A percentile compares a stretch with the other conserved stretches of the same genome.
phyloP scores from a whole-genome alignment of 2,797 vertebrate species.

The Peromyscus attwateri region DNA sequence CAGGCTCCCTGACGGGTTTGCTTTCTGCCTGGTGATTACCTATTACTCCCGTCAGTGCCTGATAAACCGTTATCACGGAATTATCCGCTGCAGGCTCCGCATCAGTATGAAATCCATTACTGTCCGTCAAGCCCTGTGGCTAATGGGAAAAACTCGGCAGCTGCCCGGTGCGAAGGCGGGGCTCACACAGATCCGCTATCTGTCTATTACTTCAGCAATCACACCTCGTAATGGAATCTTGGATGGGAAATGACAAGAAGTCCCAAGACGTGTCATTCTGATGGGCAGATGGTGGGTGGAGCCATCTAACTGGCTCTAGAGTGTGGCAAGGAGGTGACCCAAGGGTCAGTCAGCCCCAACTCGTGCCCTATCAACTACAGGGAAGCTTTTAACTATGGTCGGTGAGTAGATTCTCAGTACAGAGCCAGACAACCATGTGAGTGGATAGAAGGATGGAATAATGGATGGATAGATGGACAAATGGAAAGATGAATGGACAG shows the following conservation, averaged over 20 bases:
- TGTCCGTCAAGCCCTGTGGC: constrained; percentile 91
- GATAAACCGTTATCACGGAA: constrained; percentile 94
- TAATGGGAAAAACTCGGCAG: constrained; percentile 87
- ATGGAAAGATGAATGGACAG: background rate
- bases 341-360: background rate
- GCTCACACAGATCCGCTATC: constrained; percentile 87
- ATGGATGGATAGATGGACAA: fast-evolving
- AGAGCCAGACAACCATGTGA: background rate
- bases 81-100: constrained; percentile 91
- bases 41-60: constrained; percentile 89
- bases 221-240: constrained; percentile 81
- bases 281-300: constrained; percentile 72
- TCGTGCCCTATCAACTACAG: background rate
- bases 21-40: constrained; percentile 87
- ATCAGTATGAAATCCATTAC: constrained; percentile 94
- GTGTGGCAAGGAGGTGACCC: background rate
- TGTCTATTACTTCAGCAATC: constrained; percentile 85
- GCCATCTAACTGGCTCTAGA: background rate
- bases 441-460: background rate
- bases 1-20: constrained; percentile 74
- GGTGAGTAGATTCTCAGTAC: background rate
- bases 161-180: constrained; percentile 89
- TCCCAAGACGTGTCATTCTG: constrained; percentile 70
- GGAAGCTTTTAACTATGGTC: background rate
- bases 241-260: constrained; percentile 82